Evolutionary conservation across 1,140 invertebrate genomes (phyloP), one percentile per base, ranked within the genome.

Genomic region (Lethrus apterus): DNA sequence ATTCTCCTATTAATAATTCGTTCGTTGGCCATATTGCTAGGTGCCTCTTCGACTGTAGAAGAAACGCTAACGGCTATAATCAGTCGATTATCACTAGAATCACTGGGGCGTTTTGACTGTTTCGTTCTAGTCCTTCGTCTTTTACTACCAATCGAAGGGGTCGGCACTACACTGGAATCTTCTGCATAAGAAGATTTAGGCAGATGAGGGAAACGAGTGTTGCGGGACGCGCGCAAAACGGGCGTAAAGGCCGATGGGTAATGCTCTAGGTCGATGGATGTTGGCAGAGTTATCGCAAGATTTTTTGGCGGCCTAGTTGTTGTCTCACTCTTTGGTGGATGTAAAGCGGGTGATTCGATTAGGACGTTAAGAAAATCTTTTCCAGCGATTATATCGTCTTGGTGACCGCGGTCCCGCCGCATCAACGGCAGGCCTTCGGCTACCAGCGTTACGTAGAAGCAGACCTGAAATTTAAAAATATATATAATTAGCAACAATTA

Each of bases 331-430:
- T 18, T 62, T 50, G 4, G 62, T 61, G 33, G 62, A 41, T 34
- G 65, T 55, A 46, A 60, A 60, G 67, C 70, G 69, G 41, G 68
- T 59, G 57, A 49, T 20, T 55, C 55, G 52, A 78, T 73, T 41
- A 77, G 71, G 0, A 78, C 68, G 4, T 72, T 74, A 0, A 77
- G 66, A 48, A 78, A 78, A 51, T 77, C 75, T 2, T 70, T 70
- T 34, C 76, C 75, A 18, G 73, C 70, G 10, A 77, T 56, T 29
- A 76, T 66, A 49, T 75, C 75, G 51, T 74, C 71, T 57, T 66
- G 67, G 51, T 62, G 51, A 58, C 62, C 56, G 61, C 59, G 60
- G 56, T 60, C 53, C 54, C 47, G 55, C 50, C 55, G 44, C 11
- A 34, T 50, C 21, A 29, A 10, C 32, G 63, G 61, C 55, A 64